A percentile compares a stretch with the other conserved stretches of the same genome.
Evolutionary conservation across 2,888 invertebrate genomes (phyloP).

Genomic region (Phaedon cochleariae): DNA sequence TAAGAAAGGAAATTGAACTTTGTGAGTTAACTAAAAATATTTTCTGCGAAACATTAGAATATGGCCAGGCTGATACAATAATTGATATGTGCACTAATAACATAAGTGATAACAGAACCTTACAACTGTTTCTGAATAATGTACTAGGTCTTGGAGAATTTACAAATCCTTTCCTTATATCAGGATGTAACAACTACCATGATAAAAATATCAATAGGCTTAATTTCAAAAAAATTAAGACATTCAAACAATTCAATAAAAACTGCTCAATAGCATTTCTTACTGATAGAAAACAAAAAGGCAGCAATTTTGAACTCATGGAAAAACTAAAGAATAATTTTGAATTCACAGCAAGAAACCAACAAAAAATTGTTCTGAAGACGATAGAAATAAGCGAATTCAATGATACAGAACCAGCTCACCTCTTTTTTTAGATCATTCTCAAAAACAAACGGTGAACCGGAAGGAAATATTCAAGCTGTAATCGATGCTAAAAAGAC

Average conservation of each 20-base stretch:
- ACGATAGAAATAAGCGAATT: no score
- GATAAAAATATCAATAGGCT: conserved; percentile 2
- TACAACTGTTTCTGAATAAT: no score
- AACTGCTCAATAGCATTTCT: background rate
- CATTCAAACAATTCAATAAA: background rate
- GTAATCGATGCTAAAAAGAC: background rate
- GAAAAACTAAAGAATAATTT: conserved; percentile 1
- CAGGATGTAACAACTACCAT: no score
- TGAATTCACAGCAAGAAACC: background rate
- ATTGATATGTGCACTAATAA: no score
- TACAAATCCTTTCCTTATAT: background rate
- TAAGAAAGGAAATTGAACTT: background rate
- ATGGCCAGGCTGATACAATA: no score
- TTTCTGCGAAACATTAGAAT: background rate
- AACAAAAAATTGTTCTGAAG: no score
- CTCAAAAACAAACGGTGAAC: conserved; percentile 1
- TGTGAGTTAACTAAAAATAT: conserved; percentile 3
- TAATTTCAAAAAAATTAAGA: background rate
- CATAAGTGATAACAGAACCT: no score
- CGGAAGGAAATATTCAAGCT: background rate
- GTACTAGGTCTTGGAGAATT: background rate
- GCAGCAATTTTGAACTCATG: conserved; percentile 2
- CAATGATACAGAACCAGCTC: background rate
- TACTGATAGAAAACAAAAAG: conserved; percentile 1
- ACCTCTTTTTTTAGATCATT: background rate